A percentile compares a stretch with the other conserved stretches of the same genome.
These are phyloP conservation scores for Anguilla megastoma DNA, from an alignment of 2,797 vertebrate species.

Conservation along the genomic window DNA sequence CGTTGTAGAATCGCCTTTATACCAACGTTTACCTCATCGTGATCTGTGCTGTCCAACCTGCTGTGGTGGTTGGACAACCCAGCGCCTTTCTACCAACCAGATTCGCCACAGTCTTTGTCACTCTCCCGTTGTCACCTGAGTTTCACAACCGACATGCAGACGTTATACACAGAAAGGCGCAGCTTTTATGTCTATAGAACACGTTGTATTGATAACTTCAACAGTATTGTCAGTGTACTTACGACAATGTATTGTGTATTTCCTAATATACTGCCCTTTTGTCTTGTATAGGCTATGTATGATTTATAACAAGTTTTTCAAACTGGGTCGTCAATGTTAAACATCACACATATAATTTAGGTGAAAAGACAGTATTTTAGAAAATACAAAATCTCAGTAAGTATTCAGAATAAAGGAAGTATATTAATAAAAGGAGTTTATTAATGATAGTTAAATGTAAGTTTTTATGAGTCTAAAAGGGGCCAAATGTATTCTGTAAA, in stretches of 20 bases:
- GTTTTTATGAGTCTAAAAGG: neutral
- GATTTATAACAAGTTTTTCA: neutral
- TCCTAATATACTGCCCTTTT: neutral
- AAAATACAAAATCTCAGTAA: neutral
- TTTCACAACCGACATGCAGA: neutral
- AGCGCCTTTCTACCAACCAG: neutral
- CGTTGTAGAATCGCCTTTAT: conserved; percentile 49
- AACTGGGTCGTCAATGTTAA: neutral
- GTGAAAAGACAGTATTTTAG: neutral
- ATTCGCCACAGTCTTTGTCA: neutral
- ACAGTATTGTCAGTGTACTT: neutral
- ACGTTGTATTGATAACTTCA: neutral
- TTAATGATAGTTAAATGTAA: neutral
- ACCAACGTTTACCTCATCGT: conserved; percentile 35
- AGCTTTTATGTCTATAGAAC: neutral
- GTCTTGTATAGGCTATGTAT: neutral
- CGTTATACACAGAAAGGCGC: neutral
- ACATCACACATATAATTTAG: neutral
- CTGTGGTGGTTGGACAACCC: neutral
- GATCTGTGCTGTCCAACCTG: neutral
- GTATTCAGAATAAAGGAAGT: too few relatives aligned
- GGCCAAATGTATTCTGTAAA: too few relatives aligned
- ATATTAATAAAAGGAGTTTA: neutral
- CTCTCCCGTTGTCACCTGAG: neutral
- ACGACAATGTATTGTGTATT: neutral